phyloP scores from a whole-genome alignment of 2,797 vertebrate species.

The Chaenodraco wilsoni region DNA sequence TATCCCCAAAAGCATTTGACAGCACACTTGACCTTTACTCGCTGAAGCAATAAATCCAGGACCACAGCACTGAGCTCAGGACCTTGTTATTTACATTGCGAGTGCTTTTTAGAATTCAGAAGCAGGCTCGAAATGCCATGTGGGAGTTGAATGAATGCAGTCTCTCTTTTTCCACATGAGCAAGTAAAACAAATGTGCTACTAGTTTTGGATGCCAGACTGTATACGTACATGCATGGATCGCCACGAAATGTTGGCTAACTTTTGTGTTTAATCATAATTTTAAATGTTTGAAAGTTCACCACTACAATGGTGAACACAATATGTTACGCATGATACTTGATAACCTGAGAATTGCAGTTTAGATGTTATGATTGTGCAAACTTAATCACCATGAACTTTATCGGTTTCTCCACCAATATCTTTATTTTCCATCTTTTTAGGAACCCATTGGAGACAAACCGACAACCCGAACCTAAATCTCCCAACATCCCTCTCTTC shows the following conservation, averaged over 20 bases:
- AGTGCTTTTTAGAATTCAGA: constrained; percentile 1
- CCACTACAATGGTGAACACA: not conserved
- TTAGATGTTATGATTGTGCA: not conserved
- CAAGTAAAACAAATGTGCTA: not conserved
- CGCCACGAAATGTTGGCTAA: not conserved
- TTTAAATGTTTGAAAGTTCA: not conserved
- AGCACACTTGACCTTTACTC: constrained; percentile 18
- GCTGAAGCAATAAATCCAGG: constrained; percentile 9
- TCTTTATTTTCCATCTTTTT: not conserved
- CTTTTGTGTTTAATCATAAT: not conserved
- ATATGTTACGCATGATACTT: not conserved
- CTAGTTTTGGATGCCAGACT: not conserved
- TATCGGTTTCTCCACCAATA: not conserved
- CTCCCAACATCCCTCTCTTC: not conserved
- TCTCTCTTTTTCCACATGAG: not conserved
- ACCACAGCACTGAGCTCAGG: not conserved
- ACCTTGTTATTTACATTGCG: constrained; percentile 13
- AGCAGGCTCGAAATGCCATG: constrained; percentile 2
- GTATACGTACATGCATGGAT: not conserved
- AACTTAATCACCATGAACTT: not conserved
- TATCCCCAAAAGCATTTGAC: constrained; percentile 8
- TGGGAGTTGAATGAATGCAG: not conserved
- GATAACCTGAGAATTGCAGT: not conserved
- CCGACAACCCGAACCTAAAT: not conserved
- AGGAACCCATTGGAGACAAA: not conserved